Conservation (phyloP, 2,888 invertebrate genomes). For the Phyto melanocephala region DNA sequence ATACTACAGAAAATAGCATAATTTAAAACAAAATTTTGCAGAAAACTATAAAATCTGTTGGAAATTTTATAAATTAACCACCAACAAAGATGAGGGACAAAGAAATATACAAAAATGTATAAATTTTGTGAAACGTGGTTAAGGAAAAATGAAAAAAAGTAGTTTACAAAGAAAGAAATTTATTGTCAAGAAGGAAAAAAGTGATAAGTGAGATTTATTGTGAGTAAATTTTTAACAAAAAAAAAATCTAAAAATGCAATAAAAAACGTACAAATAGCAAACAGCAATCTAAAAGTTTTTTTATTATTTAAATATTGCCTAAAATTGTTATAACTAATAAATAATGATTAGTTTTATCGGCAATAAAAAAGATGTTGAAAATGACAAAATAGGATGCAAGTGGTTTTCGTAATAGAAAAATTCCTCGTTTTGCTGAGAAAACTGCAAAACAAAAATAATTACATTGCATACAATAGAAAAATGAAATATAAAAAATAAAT, state of each 20-base stretch:
- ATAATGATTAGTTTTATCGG: not conserved
- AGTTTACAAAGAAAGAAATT: constrained; percentile 39
- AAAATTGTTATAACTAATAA: constrained; percentile 43
- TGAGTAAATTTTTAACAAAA: constrained; percentile 17
- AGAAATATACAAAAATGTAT: constrained; percentile 26
- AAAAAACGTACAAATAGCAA: constrained; percentile 26
- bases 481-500: constrained; percentile 69
- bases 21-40: constrained; percentile 44
- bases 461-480: constrained; percentile 53
- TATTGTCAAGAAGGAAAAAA: constrained; percentile 47
- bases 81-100: constrained; percentile 46
- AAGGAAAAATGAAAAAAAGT: constrained; percentile 30
- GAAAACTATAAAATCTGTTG: constrained; percentile 31
- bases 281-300: constrained; percentile 36
- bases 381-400: not conserved
- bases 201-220: constrained; percentile 54
- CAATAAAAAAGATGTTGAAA: not conserved
- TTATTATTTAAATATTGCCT: not conserved
- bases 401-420: constrained; percentile 15
- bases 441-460: constrained; percentile 29
- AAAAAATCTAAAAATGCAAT: constrained; percentile 26
- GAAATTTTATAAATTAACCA: constrained; percentile 19
- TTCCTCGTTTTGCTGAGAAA: constrained; percentile 60
- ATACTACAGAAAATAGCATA: constrained; percentile 33
- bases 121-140: constrained; percentile 60